Conservation (phyloP, 1,140 invertebrate species). For the Dendroctonus valens region DNA sequence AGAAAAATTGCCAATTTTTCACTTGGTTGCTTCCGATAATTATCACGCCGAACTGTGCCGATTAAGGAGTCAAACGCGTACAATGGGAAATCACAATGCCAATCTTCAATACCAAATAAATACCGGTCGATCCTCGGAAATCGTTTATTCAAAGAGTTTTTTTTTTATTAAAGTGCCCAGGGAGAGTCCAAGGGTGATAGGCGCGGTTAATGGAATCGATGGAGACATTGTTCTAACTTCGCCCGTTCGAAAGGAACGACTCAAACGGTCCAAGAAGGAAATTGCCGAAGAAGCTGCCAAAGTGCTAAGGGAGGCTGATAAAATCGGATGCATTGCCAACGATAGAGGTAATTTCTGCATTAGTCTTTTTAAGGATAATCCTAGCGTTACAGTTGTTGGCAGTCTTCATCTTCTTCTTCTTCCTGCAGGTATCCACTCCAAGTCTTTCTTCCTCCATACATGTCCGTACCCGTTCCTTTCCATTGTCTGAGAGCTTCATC, state of each 20-base stretch:
- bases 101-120: neutral
- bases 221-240: constrained; percentile 46
- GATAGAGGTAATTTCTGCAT: constrained; percentile 33
- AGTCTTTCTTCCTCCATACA: too few relatives aligned
- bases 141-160: constrained; percentile 8
- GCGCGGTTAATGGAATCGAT: constrained; percentile 44
- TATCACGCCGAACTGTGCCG: neutral
- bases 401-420: too few relatives aligned
- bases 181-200: constrained; percentile 33
- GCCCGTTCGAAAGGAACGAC: constrained; percentile 64
- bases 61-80: neutral
- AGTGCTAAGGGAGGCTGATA: constrained; percentile 65
- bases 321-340: constrained; percentile 59
- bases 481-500: too few relatives aligned
- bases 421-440: too few relatives aligned
- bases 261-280: constrained; percentile 64
- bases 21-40: constrained; percentile 1
- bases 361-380: too few relatives aligned
- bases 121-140: too few relatives aligned
- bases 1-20: constrained; percentile 4
- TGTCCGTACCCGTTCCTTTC: too few relatives aligned
- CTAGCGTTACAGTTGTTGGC: too few relatives aligned
- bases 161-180: constrained; percentile 45
- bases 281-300: constrained; percentile 68
- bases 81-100: too few relatives aligned